Conservation (phyloP, 2,113 vertebrate genomes). For the Osmerus eperlanus region DNA sequence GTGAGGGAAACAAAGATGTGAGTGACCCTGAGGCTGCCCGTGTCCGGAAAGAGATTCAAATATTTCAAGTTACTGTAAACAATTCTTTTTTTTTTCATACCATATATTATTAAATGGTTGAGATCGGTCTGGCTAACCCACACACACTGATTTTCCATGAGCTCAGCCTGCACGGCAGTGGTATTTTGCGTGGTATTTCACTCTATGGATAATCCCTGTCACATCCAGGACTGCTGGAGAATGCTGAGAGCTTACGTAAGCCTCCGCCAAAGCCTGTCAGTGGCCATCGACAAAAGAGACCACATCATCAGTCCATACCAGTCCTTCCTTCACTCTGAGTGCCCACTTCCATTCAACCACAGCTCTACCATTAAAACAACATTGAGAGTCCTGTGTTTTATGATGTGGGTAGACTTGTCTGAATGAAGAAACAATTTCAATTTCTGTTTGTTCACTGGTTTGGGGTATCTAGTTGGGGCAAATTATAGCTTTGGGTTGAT, state of each 20-base stretch:
- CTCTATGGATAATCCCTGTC: conserved; percentile 43
- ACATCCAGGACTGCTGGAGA: conserved; percentile 27
- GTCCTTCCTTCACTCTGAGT: not conserved
- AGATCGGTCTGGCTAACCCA: too few relatives aligned
- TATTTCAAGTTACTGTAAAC: too few relatives aligned
- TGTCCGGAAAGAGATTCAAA: too few relatives aligned
- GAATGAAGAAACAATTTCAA: not conserved
- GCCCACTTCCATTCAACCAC: not conserved
- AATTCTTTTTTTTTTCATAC: too few relatives aligned
- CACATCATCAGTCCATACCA: not conserved
- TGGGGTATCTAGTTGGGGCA: not conserved
- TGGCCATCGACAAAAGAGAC: conserved; percentile 15
- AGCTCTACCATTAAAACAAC: not conserved
- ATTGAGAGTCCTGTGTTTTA: not conserved
- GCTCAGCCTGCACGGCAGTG: conserved; percentile 24
- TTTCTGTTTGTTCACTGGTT: not conserved
- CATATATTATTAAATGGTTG: too few relatives aligned
- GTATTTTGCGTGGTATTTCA: conserved; percentile 21
- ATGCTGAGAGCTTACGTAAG: conserved; percentile 20
- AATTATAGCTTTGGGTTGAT: not conserved
- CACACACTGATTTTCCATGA: conserved; percentile 24
- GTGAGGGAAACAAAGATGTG: not conserved
- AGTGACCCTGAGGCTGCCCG: too few relatives aligned
- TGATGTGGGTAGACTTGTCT: not conserved
- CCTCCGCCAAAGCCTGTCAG: not conserved